These are phyloP conservation scores for Muschampia plurimacula DNA, from an alignment of 2,888 invertebrate species.

Conservation along the genomic window DNA sequence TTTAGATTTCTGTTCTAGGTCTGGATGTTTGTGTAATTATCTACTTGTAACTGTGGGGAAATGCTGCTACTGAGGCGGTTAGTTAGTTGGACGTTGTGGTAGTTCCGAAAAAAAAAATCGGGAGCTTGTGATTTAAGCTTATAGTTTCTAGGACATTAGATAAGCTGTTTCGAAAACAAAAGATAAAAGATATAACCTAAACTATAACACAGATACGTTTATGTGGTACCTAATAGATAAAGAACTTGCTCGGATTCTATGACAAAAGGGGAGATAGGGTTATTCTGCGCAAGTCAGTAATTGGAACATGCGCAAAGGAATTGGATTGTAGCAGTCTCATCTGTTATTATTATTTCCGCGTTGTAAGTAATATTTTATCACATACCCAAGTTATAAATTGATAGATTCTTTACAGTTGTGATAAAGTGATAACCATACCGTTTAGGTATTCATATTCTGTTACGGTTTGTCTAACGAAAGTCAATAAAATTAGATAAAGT, in stretches of 20 bases:
- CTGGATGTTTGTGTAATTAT: no score
- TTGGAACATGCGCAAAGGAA: constrained; percentile 54
- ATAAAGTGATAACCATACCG: not conserved
- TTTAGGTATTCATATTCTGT: not conserved
- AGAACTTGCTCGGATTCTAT: not conserved
- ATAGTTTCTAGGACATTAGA: not conserved
- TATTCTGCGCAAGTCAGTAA: constrained; percentile 54
- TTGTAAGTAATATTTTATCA: constrained; percentile 17
- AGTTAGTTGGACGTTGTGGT: no score
- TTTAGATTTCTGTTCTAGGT: no score
- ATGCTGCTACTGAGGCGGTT: no score
- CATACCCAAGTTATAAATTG: not conserved
- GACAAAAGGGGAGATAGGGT: constrained; percentile 24
- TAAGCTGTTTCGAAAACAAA: not conserved
- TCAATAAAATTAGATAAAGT: not conserved
- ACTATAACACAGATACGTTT: not conserved
- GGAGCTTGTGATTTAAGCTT: no score
- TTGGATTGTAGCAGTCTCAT: constrained; percentile 46
- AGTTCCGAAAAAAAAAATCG: no score
- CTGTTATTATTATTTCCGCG: constrained; percentile 55
- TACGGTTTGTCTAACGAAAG: not conserved
- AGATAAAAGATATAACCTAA: not conserved
- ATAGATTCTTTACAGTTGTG: not conserved
- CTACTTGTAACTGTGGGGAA: no score
- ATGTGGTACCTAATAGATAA: not conserved